A percentile compares a stretch with the other conserved stretches of the same genome.
Evolutionary conservation across 2,113 vertebrate species (phyloP).

Genomic region (Peromyscus maniculatus): DNA sequence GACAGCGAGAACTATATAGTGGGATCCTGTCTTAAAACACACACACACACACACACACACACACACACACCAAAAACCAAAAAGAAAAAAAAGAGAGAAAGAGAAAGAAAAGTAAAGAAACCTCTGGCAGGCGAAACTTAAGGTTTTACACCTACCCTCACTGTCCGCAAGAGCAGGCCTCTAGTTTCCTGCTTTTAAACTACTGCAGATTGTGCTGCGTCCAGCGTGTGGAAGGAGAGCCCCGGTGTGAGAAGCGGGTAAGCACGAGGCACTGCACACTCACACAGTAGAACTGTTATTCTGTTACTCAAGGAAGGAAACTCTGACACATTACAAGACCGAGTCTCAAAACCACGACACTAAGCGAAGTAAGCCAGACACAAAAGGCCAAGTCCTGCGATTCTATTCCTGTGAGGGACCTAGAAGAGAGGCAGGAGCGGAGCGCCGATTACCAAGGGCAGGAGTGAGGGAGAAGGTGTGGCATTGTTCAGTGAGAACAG

Average conservation of each 20-base stretch:
- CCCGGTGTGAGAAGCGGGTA: neutral
- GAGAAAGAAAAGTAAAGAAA: neutral
- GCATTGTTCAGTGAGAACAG: neutral
- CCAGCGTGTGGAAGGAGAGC: neutral
- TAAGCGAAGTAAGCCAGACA: neutral
- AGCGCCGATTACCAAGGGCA: neutral
- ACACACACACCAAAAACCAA: neutral
- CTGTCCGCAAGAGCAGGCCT: neutral
- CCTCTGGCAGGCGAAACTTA: neutral
- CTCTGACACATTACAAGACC: neutral
- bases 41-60: too few species aligned
- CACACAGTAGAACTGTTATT: neutral
- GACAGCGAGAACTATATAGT: neutral
- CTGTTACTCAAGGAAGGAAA: neutral
- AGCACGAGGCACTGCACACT: too few species aligned
- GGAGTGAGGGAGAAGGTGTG: too few species aligned
- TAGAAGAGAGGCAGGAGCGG: neutral
- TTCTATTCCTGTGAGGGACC: neutral
- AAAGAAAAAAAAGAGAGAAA: neutral
- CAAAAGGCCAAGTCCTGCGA: neutral
- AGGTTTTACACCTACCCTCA: neutral
- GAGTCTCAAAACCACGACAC: neutral
- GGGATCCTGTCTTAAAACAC: neutral
- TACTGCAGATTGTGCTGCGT: neutral
- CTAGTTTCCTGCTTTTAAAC: neutral